Base-by-base conservation (phyloP, 1,140 invertebrate genomes). In the Ips nitidus region DNA sequence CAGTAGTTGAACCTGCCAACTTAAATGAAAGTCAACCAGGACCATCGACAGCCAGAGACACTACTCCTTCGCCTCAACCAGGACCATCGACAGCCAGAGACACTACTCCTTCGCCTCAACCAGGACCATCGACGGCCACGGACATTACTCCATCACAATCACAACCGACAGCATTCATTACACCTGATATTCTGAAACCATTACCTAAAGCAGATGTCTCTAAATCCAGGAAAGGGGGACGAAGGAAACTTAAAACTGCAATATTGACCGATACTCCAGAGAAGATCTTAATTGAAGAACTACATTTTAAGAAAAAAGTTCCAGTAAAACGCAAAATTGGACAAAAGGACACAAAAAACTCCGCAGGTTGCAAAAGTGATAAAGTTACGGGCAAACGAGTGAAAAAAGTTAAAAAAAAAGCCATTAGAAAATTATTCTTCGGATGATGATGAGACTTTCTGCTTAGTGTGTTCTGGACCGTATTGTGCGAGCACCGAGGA, bases 401-500 rank as follows among this genome's bases (percentile, higher is more conserved):
- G 22, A 22, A 22, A 22, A 22, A 22, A 22, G 0, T 22, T 22
- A n/a, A 22, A 22, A 22, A 22, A 22, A 22, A 22, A 22, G 22
- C 22, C 22, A 22, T 22, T 22, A 22, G 22, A 22, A 22, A 22
- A 22, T 22, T 22, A 22, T 22, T 22, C 22, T 22, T 22, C 22
- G 22, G 22, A 22, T 7, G 22, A 22, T 7, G 52, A 70, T 3
- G 62, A 66, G 3, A 50, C 43, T 36, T n/a, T 67, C 22, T 70
- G 68, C 41, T 5, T 70, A 41, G 62, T 70, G n/a, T 66, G 68
- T 42, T 3, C 7, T 4, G 60, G 36, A 8, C 38, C 60, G 5
- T 62, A 45, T 36, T 37, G n/a, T 45, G 47, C 22, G 2, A 22
- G 6, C 43, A 56, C 8, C 36, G 68, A 70, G 40, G 40, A 65